A percentile compares a stretch with the other conserved stretches of the same genome.
Evolutionary conservation across 2,888 invertebrate species (phyloP).

Genomic region (Lepidocyrtinus sp.): DNA sequence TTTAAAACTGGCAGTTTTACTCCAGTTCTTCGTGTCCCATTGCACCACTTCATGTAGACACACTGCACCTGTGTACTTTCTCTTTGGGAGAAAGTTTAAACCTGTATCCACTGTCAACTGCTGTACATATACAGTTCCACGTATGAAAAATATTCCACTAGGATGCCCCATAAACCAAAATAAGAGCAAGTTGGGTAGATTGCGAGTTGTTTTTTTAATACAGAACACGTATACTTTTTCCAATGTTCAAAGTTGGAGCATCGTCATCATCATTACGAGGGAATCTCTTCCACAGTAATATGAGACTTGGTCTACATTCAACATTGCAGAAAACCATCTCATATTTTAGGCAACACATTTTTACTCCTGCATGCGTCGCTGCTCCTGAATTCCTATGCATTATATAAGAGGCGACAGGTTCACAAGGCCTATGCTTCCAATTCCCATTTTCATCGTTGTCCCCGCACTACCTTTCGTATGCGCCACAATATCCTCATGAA

Average conservation of each 20-base stretch:
- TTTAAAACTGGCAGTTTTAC: neutral
- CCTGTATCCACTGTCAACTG: neutral
- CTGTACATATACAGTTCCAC: too few relatives aligned
- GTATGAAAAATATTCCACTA: neutral
- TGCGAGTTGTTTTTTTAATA: neutral
- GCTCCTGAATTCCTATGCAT: constrained; percentile 50
- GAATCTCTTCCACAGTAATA: neutral
- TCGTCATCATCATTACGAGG: neutral
- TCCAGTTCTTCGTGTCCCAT: constrained; percentile 45
- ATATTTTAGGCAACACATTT: constrained; percentile 51
- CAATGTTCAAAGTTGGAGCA: too few relatives aligned
- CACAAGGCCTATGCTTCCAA: constrained; percentile 43
- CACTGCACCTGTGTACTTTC: constrained; percentile 50
- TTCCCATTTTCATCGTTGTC: constrained; percentile 48
- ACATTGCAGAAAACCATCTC: constrained; percentile 37
- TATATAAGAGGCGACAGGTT: constrained; percentile 53
- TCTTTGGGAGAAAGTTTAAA: neutral
- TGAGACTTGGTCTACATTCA: neutral
- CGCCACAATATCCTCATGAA: constrained; percentile 13
- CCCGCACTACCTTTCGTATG: neutral
- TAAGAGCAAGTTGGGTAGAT: neutral
- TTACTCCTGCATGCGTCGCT: constrained; percentile 49
- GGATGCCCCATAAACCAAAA: neutral
- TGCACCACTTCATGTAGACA: constrained; percentile 57
- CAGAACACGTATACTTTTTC: neutral